phyloP scores from a whole-genome alignment of 1,140 invertebrate species.

The Andricus grossulariae region DNA sequence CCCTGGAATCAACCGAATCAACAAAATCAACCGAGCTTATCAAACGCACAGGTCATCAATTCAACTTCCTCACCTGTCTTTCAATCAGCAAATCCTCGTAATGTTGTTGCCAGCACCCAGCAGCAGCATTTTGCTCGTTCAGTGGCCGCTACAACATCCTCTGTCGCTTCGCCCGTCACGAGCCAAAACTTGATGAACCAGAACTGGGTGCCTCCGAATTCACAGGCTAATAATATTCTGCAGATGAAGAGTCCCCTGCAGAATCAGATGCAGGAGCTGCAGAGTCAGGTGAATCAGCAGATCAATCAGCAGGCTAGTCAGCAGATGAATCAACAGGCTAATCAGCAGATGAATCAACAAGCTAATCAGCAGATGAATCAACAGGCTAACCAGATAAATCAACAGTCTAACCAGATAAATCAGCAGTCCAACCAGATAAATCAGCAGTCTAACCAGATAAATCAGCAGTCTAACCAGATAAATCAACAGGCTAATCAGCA shows the following conservation, averaged over 20 bases:
- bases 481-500: slow-evolving; percentile 45
- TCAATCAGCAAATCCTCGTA: slow-evolving; percentile 57
- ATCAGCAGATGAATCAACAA: slow-evolving; percentile 35
- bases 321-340: slow-evolving; percentile 22
- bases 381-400: slow-evolving; percentile 39
- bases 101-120: slow-evolving; percentile 46
- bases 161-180: slow-evolving; percentile 61
- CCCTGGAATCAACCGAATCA: slow-evolving; percentile 84
- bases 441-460: slow-evolving; percentile 33
- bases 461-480: slow-evolving; percentile 45
- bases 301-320: slow-evolving; percentile 37
- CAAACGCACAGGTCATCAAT: slow-evolving; percentile 47
- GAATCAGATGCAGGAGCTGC: slow-evolving; percentile 47
- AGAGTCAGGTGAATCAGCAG: slow-evolving; percentile 37
- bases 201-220: slow-evolving; percentile 67
- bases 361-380: slow-evolving; percentile 44
- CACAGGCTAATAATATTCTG: slow-evolving; percentile 67
- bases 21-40: slow-evolving; percentile 63
- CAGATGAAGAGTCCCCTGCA: slow-evolving; percentile 64
- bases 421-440: slow-evolving; percentile 29
- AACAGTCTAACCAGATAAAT: slow-evolving; percentile 38
- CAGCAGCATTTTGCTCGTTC: slow-evolving; percentile 58
- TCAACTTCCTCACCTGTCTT: slow-evolving; percentile 55
- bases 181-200: slow-evolving; percentile 69
- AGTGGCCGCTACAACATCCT: slow-evolving; percentile 71